Percentiles rank a stretch among this genome's conserved stretches.
Evolutionary conservation across 1,140 invertebrate species (phyloP).

Genomic region (Prorops nasuta): DNA sequence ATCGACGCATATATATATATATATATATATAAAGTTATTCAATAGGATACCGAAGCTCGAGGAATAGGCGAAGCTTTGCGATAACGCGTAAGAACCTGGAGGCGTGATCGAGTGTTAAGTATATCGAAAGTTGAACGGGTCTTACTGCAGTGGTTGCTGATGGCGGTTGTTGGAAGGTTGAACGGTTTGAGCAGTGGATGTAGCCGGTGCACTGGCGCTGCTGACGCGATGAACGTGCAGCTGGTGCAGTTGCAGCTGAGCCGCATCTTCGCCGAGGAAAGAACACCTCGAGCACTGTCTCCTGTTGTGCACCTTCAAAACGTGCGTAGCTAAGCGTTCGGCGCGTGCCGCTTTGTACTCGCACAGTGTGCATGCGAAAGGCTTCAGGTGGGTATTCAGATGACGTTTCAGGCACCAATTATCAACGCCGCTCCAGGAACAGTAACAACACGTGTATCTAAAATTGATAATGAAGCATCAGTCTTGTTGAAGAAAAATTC

Average conservation of each 20-base stretch:
- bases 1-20: too few relatives aligned
- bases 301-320: slow-evolving; percentile 88
- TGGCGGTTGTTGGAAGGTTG: slow-evolving; percentile 19
- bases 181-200: slow-evolving; percentile 17
- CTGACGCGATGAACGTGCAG: slow-evolving; percentile 57
- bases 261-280: slow-evolving; percentile 78
- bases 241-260: slow-evolving; percentile 73
- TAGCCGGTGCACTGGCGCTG: slow-evolving; percentile 23
- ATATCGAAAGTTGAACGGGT: background rate
- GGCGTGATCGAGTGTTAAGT: too few relatives aligned
- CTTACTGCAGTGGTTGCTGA: slow-evolving; percentile 46
- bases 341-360: slow-evolving; percentile 88
- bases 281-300: slow-evolving; percentile 83
- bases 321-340: slow-evolving; percentile 82
- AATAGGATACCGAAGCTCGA: too few relatives aligned
- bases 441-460: slow-evolving; percentile 81
- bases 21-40: too few relatives aligned
- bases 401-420: slow-evolving; percentile 91
- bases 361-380: slow-evolving; percentile 83
- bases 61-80: too few relatives aligned
- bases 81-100: too few relatives aligned
- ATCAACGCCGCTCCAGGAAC: slow-evolving; percentile 88
- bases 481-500: too few relatives aligned
- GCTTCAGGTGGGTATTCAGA: slow-evolving; percentile 88
- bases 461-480: too few relatives aligned